Base-by-base conservation (phyloP, 2,797 vertebrate species). In the Hapalemur alaotrensis region DNA sequence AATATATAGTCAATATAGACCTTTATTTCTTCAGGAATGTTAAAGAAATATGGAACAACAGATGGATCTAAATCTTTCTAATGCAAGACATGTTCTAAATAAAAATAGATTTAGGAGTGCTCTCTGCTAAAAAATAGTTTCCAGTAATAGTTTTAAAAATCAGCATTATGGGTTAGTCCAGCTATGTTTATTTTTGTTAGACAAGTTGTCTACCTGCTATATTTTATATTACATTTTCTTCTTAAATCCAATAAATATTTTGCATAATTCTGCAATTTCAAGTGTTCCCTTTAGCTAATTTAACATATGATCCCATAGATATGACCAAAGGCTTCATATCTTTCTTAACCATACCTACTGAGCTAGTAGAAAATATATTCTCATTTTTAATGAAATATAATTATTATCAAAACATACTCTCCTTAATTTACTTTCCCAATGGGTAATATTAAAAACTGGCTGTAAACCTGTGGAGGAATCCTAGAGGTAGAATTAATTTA, bases 321-420 rank as follows among this genome's bases (percentile, higher is more conserved):
- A 78, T 52, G 4, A 67, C 73, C 38, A 82, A 70, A 14, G 2
- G 4, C 15, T 83, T 95, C 35, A 67, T 75, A 48, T 32, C 35
- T 82, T 93, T 85, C 38, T 50, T 59, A 92, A 75, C 11, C 15
- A 43, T 59, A 72, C 1, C 73, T 76, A 43, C 5, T 91, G 35
- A 86, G 25, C 1, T 59, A 35, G 7, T 86, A 83, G 46, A 91
- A 92, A 89, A 72, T 52, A 63, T 25, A 61, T 52, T 81, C 0
- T 70, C 6, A 79, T 76, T 89, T 96, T 93, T 72, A 95, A 92
- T 52, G 78, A 92, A 93, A n/a, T 38, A 9, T 52, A 72, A 90
- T 81, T 96, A 54, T 65, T 65, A 85, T 32, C 81, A 15, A 83
- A 32, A 8, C 2, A 50, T 43, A 79, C 75, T 93, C 6, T 78